Evolutionary conservation across 2,113 vertebrate genomes (phyloP), one percentile per base, ranked within the genome.

Genomic region (Dromiciops gliroides): DNA sequence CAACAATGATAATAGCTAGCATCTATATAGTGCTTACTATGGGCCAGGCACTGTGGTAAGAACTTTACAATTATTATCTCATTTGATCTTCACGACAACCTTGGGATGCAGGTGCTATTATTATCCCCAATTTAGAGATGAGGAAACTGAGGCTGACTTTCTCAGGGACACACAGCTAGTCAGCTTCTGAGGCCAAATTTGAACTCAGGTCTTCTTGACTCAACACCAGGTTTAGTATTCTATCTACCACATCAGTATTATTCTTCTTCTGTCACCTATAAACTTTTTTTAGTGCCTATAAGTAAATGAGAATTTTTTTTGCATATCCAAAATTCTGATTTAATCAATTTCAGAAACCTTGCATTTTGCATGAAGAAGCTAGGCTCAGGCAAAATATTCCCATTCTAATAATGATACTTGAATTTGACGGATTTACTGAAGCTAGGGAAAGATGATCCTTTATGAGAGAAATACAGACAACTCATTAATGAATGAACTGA

Each of bases 401-500:
- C 23, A 50, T 94, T 23, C 19, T 83, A 90, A 6, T 2, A 92
- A 83, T 26, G 48, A 44, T 48, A 90, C 51, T 94, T 93, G 96
- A 94, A 51, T 52, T 26, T 94, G 94, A 92, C 50, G 14, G 19
- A 16, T 50, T 90, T 94, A 60, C 90, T 5, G 47, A 7, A 95
- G 19, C 19, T 94, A 25, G 91, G 75, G 75, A 94, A 95, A 90
- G 25, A 67, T 2, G 51, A 94, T 16, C n/a, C 37, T 96, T 92
- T 48, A 44, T 50, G 94, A 28, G 14, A 95, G 51, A 94, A 90
- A 47, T 51, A 50, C 23, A 90, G 24, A 48, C 0, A 91, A 28
- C 37, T 91, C 95, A 47, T 23, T 93, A 94, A 90, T 94, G 49
- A 50, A 49, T 92, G 52, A 31, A 37, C 90, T 93, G 90, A 91